Conservation (phyloP, 2,888 invertebrate genomes). For the Gryllus longicercus region DNA sequence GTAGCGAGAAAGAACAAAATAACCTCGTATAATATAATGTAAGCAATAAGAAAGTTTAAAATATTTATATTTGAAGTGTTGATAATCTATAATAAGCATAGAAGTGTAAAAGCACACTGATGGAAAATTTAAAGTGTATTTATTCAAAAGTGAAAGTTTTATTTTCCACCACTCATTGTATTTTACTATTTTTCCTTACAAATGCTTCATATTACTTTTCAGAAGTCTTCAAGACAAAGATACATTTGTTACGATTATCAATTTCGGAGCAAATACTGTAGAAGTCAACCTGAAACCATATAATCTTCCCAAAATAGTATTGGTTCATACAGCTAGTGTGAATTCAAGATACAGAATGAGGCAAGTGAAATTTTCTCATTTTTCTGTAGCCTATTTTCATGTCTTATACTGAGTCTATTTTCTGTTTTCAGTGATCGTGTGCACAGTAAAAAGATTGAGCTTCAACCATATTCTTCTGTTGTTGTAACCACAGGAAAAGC, state of each 20-base stretch:
- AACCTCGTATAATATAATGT: too few relatives aligned
- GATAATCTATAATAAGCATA: too few relatives aligned
- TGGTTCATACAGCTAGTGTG: background rate
- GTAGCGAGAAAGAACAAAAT: too few relatives aligned
- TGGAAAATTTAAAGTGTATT: too few relatives aligned
- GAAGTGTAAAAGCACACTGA: too few relatives aligned
- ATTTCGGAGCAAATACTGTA: background rate
- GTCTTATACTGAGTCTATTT: too few relatives aligned
- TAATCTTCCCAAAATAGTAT: background rate
- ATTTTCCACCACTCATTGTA: too few relatives aligned
- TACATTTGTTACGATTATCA: background rate
- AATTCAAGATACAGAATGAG: background rate
- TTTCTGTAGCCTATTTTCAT: too few relatives aligned
- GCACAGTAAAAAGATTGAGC: background rate
- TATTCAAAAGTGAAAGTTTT: too few relatives aligned
- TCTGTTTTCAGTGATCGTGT: background rate
- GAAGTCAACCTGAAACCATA: background rate
- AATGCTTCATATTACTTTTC: background rate
- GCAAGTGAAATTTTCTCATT: background rate
- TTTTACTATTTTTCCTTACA: too few relatives aligned
- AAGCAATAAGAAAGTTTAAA: too few relatives aligned
- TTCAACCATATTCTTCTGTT: constrained; percentile 3
- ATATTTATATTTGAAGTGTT: too few relatives aligned
- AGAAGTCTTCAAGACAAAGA: background rate
- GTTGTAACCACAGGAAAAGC: background rate